phyloP scores from a whole-genome alignment of 2,797 vertebrate species.

The Serranus cabrilla region DNA sequence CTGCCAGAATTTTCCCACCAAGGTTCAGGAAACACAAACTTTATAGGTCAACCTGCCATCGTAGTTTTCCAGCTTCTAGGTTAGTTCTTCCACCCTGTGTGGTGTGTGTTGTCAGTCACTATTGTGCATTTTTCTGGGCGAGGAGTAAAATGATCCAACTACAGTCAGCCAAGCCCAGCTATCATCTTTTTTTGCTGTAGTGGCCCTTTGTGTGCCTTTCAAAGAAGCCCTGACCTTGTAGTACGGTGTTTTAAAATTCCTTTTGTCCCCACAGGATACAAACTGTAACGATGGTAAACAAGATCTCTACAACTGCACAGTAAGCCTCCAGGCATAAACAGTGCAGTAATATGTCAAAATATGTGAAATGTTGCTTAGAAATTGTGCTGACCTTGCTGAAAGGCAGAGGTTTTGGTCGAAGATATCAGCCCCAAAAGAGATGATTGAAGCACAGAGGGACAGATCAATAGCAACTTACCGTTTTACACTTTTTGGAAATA shows the following conservation, averaged over 20 bases:
- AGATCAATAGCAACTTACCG: neutral
- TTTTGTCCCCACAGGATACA: constrained; percentile 29
- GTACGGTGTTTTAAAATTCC: constrained; percentile 36
- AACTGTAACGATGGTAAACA: constrained; percentile 47
- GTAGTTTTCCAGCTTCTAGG: constrained; percentile 13
- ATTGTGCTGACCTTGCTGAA: neutral
- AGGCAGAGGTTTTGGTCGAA: neutral
- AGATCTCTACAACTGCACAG: constrained; percentile 1
- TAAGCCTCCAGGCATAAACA: neutral
- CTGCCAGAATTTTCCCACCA: constrained; percentile 27
- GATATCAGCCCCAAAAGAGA: neutral
- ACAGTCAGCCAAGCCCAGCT: constrained; percentile 4
- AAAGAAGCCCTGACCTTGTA: constrained; percentile 49
- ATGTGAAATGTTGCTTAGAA: neutral
- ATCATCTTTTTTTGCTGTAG: constrained; percentile 6
- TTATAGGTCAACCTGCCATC: constrained; percentile 29
- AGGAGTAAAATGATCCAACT: constrained; percentile 51
- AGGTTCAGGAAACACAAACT: neutral
- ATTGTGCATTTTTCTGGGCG: constrained; percentile 44
- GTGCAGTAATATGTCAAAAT: neutral
- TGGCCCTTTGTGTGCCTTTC: constrained; percentile 24
- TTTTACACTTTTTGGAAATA: neutral
- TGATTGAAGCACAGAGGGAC: neutral
- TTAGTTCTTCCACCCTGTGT: constrained; percentile 15
- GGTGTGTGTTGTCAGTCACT: constrained; percentile 8